A percentile compares a stretch with the other conserved stretches of the same genome.
These are phyloP conservation scores for Vombatus ursinus DNA, from an alignment of 2,113 vertebrate species.

Conservation along the genomic window DNA sequence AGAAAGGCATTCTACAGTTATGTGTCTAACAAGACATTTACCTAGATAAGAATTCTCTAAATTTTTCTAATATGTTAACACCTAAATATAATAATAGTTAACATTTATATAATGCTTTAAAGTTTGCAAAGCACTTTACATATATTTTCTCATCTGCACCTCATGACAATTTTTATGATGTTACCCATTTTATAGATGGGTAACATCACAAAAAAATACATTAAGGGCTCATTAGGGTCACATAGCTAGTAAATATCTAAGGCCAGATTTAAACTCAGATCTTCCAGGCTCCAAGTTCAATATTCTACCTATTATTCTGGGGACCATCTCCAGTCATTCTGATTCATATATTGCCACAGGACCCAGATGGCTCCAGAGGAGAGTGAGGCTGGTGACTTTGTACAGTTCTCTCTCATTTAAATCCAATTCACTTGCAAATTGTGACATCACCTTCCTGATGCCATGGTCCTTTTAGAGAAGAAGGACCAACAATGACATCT, in stretches of 20 bases:
- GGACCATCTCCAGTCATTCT: no score
- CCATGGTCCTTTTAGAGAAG: no score
- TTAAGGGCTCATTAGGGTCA: background rate
- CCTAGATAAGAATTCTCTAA: background rate
- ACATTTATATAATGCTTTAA: background rate
- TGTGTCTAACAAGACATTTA: background rate
- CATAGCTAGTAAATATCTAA: background rate
- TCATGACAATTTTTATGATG: background rate
- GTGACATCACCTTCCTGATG: no score
- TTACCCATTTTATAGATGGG: background rate
- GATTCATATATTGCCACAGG: no score
- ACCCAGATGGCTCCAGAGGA: no score
- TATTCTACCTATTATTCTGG: background rate
- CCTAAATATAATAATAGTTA: no score
- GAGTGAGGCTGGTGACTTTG: no score
- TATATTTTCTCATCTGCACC: background rate
- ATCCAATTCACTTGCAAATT: no score
- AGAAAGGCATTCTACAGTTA: background rate
- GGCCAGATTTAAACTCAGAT: background rate
- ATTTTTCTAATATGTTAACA: background rate
- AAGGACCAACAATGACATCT: no score
- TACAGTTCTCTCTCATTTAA: no score
- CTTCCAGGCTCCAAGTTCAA: background rate
- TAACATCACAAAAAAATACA: background rate
- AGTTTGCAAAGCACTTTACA: background rate